Evolutionary conservation across 2,113 vertebrate genomes (phyloP).

Genomic region (Hypocryptadius cinnamomeus): DNA sequence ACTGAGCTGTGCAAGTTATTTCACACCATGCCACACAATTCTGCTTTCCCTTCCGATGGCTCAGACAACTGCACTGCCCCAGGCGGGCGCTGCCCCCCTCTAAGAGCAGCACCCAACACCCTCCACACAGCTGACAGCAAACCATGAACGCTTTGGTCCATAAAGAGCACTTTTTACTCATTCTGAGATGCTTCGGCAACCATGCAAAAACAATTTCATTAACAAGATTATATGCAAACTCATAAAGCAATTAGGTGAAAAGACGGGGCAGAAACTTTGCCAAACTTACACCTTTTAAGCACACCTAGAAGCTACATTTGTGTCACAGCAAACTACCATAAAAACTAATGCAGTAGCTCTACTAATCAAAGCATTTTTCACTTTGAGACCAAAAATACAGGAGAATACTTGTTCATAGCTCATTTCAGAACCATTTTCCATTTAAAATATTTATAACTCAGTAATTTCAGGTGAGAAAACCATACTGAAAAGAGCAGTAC

Average conservation of each 20-base stretch:
- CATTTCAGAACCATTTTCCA: background rate
- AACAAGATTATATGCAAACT: background rate
- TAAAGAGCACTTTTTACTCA: background rate
- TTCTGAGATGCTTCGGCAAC: background rate
- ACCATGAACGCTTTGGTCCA: background rate
- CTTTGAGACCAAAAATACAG: background rate
- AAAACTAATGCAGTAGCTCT: background rate
- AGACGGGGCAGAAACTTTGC: background rate
- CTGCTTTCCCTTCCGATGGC: background rate
- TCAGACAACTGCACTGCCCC: background rate
- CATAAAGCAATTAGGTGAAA: background rate
- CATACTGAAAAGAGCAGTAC: background rate
- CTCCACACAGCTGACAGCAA: background rate
- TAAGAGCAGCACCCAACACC: background rate
- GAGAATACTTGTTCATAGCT: background rate
- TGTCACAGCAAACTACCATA: background rate
- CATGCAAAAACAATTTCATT: background rate
- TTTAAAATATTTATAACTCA: background rate
- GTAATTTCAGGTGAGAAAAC: background rate
- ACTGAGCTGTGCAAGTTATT: background rate
- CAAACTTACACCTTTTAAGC: background rate
- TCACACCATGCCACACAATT: background rate
- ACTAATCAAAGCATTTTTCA: background rate
- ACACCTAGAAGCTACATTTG: background rate
- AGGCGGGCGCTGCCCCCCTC: accelerated